Evolutionary conservation across 1,140 invertebrate genomes (phyloP).

Genomic region (Aphis gossypii): DNA sequence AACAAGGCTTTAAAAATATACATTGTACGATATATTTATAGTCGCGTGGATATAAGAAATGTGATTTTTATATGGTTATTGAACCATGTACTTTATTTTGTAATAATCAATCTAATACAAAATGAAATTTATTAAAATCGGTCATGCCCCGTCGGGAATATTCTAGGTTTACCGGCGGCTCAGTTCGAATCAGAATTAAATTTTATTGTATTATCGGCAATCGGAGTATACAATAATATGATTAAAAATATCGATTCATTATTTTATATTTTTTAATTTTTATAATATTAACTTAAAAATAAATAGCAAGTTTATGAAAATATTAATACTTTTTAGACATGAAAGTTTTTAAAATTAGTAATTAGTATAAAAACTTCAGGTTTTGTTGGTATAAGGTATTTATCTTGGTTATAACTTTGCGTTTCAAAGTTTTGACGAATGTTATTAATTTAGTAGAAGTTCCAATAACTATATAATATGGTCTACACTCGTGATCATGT

Average conservation of each 20-base stretch:
- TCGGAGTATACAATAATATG: background rate
- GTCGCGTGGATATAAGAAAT: background rate
- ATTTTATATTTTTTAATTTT: slow-evolving; percentile 4
- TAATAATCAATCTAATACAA: background rate
- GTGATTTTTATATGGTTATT: background rate
- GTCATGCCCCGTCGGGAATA: background rate
- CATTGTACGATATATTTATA: slow-evolving; percentile 8
- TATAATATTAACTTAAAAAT: background rate
- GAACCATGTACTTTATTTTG: background rate
- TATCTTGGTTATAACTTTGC: slow-evolving; percentile 2
- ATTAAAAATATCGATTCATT: slow-evolving; percentile 20
- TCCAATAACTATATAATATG: slow-evolving; percentile 14
- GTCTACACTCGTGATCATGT: background rate
- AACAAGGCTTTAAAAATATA: background rate
- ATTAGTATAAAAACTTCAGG: background rate
- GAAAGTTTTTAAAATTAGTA: slow-evolving; percentile 4
- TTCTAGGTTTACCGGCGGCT: background rate
- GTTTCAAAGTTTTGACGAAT: slow-evolving; percentile 28
- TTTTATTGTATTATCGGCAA: background rate
- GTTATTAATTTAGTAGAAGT: slow-evolving; percentile 34
- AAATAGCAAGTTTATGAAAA: background rate
- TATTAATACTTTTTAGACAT: background rate
- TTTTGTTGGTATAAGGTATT: slow-evolving; percentile 27
- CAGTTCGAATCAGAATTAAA: background rate
- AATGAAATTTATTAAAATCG: slow-evolving; percentile 12